Conservation (phyloP, 2,888 invertebrate species). For the Amaurobius ferox region DNA sequence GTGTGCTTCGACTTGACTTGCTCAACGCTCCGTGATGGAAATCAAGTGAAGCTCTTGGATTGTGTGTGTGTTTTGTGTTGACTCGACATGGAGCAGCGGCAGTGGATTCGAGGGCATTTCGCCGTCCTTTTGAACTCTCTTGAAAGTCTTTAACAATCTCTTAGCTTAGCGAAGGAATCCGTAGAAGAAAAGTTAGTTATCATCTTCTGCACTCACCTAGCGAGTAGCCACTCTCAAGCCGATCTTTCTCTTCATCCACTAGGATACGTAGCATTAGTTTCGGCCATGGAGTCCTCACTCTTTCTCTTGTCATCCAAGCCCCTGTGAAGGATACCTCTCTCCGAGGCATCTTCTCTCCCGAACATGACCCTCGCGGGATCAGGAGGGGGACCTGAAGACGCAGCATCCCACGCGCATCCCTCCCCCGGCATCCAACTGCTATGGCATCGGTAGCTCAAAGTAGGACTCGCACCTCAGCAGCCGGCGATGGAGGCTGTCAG, state of each 20-base stretch:
- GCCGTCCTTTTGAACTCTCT: conserved; percentile 52
- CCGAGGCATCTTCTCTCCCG: conserved; percentile 13
- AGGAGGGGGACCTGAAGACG: neutral
- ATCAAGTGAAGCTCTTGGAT: conserved; percentile 26
- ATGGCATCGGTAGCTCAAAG: conserved; percentile 56
- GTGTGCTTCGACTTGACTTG: conserved; percentile 16
- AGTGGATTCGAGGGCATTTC: conserved; percentile 39
- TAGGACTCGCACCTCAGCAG: neutral
- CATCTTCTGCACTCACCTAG: conserved; percentile 18
- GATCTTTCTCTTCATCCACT: neutral
- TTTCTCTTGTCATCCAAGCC: too few species aligned
- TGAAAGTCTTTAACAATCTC: conserved; percentile 50
- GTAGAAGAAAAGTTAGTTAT: conserved; percentile 13
- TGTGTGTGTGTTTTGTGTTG: neutral
- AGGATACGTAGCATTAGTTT: conserved; percentile 7
- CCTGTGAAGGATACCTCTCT: too few species aligned
- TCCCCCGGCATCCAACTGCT: conserved; percentile 34
- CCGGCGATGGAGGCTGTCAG: conserved; percentile 58
- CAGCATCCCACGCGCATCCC: conserved; percentile 41
- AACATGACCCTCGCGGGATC: conserved; percentile 28
- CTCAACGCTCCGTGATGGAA: conserved; percentile 52
- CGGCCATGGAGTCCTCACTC: conserved; percentile 23
- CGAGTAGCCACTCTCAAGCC: conserved; percentile 7
- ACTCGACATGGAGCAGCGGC: conserved; percentile 15
- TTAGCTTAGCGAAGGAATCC: conserved; percentile 38